Evolutionary conservation across 2,113 vertebrate genomes (phyloP).

Genomic region (Silurus meridionalis): DNA sequence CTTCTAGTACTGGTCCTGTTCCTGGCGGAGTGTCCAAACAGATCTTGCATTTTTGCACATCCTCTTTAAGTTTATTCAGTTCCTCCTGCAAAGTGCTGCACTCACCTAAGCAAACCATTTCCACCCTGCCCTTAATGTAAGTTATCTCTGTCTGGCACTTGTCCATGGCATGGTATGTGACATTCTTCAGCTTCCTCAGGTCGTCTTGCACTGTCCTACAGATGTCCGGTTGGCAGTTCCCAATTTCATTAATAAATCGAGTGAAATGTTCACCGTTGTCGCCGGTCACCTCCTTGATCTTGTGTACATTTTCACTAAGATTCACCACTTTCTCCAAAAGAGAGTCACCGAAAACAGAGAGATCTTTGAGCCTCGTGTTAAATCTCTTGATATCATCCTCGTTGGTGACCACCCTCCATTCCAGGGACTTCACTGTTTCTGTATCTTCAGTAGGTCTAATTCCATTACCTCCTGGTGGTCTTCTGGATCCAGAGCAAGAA

Average conservation of each 20-base stretch:
- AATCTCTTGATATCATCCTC: slow-evolving; percentile 77
- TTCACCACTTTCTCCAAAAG: slow-evolving; percentile 69
- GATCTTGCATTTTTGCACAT: slow-evolving; percentile 70
- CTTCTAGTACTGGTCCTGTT: slow-evolving; percentile 33
- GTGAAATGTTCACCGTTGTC: slow-evolving; percentile 70
- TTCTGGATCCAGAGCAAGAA: slow-evolving; percentile 36
- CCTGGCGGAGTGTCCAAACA: slow-evolving; percentile 56
- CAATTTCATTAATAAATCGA: slow-evolving; percentile 67
- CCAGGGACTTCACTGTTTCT: slow-evolving; percentile 74
- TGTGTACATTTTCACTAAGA: slow-evolving; percentile 69
- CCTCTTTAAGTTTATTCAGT: slow-evolving; percentile 69
- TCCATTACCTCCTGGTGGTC: slow-evolving; percentile 5
- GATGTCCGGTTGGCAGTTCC: slow-evolving; percentile 62
- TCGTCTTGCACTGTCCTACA: slow-evolving; percentile 70
- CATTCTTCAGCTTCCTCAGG: slow-evolving; percentile 71
- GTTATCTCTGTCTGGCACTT: slow-evolving; percentile 70
- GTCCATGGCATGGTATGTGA: slow-evolving; percentile 72
- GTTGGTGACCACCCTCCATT: slow-evolving; percentile 76
- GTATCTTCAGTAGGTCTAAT: slow-evolving; percentile 4
- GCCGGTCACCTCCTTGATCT: slow-evolving; percentile 70
- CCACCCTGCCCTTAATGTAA: slow-evolving; percentile 57
- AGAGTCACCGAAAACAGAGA: slow-evolving; percentile 77
- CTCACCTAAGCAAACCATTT: slow-evolving; percentile 68
- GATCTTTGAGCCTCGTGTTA: slow-evolving; percentile 73
- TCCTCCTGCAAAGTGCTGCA: slow-evolving; percentile 75